A percentile compares a stretch with the other conserved stretches of the same genome.
Evolutionary conservation across 2,113 vertebrate species (phyloP).

Genomic region (Eupsittula cactorum): DNA sequence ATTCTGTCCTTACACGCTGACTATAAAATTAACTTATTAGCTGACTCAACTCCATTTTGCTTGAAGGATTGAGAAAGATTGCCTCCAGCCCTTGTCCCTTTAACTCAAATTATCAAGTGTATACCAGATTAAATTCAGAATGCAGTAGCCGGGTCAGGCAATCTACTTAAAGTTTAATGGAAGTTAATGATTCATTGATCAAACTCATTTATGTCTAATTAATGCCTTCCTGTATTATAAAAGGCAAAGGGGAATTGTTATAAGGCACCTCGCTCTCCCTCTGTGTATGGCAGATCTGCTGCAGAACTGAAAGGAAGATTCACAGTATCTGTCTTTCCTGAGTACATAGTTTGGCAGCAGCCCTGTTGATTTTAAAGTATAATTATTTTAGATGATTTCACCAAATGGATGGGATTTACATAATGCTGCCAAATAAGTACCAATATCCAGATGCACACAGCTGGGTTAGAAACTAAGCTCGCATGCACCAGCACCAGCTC

Average conservation of each 20-base stretch:
- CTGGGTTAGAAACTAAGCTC: neutral
- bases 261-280: neutral
- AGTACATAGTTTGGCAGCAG: slow-evolving; percentile 1
- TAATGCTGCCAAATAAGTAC: neutral
- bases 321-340: neutral
- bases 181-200: slow-evolving; percentile 83
- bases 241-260: slow-evolving; percentile 53
- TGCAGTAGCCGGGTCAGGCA: slow-evolving; percentile 71
- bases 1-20: slow-evolving; percentile 32
- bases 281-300: neutral
- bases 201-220: slow-evolving; percentile 81
- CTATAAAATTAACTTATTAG: slow-evolving; percentile 70
- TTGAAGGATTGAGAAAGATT: slow-evolving; percentile 49
- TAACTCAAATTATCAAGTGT: slow-evolving; percentile 74
- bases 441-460: slow-evolving; percentile 1
- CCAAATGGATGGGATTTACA: slow-evolving; percentile 10
- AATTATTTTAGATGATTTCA: slow-evolving; percentile 46
- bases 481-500: neutral
- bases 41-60: slow-evolving; percentile 69
- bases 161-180: slow-evolving; percentile 79
- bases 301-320: slow-evolving; percentile 24
- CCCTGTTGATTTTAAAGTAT: neutral
- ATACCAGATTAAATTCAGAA: slow-evolving; percentile 72
- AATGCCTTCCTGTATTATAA: slow-evolving; percentile 70
- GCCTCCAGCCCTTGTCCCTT: slow-evolving; percentile 69